A percentile compares a stretch with the other conserved stretches of the same genome.
Evolutionary conservation across 2,797 vertebrate species (phyloP).

Genomic region (Ficedula albicollis): DNA sequence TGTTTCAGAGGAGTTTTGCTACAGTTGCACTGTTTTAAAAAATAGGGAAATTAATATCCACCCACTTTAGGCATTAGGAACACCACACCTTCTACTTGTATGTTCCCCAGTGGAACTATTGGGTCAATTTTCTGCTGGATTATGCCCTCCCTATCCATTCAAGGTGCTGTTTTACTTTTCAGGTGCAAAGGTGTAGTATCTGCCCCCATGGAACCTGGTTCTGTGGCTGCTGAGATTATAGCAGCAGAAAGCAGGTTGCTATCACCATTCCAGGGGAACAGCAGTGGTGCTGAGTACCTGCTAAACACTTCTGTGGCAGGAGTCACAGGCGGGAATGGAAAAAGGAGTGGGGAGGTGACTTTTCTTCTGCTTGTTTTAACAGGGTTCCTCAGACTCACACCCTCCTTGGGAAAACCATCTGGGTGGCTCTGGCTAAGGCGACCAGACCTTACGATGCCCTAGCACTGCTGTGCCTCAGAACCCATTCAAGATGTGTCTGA

Average conservation of each 20-base stretch:
- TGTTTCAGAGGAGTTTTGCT: neutral
- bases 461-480: too few species aligned
- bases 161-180: neutral
- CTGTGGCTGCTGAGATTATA: neutral
- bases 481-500: accelerated
- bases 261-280: neutral
- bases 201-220: too few species aligned
- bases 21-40: neutral
- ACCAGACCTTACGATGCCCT: neutral
- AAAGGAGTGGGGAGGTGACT: neutral
- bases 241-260: neutral
- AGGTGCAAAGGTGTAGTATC: neutral
- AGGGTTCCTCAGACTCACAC: neutral
- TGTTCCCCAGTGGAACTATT: neutral
- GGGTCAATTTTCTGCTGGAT: neutral
- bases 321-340: neutral
- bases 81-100: neutral
- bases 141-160: neutral
- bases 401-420: neutral
- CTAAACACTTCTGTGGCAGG: accelerated
- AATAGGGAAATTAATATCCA: neutral
- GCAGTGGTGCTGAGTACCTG: accelerated
- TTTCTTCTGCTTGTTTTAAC: neutral
- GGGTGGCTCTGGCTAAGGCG: neutral
- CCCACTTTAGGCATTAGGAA: neutral